Percentiles rank a stretch among this genome's conserved stretches.
Evolutionary conservation across 1,140 invertebrate genomes (phyloP).

Genomic region (Drosophila ercepeae): DNA sequence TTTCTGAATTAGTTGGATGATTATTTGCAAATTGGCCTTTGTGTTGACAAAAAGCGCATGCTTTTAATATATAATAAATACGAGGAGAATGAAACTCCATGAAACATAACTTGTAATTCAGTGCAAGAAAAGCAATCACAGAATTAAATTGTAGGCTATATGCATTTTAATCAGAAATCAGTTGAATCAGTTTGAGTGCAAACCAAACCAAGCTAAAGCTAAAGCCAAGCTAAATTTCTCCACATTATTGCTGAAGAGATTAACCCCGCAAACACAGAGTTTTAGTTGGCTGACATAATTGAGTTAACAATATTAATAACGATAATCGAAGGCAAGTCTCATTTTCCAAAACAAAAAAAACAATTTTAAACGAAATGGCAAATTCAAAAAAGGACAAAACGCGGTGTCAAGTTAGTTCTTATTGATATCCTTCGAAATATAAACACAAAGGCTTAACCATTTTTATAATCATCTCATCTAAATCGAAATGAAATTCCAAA

Average conservation of each 20-base stretch:
- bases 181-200: slow-evolving; percentile 62
- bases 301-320: slow-evolving; percentile 22
- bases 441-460: slow-evolving; percentile 84
- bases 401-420: slow-evolving; percentile 52
- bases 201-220: slow-evolving; percentile 38
- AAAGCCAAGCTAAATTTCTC: slow-evolving; percentile 36
- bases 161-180: slow-evolving; percentile 76
- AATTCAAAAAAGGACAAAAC: slow-evolving; percentile 51
- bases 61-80: slow-evolving; percentile 59
- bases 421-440: slow-evolving; percentile 47
- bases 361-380: slow-evolving; percentile 44
- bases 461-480: slow-evolving; percentile 84
- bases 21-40: slow-evolving; percentile 84
- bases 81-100: slow-evolving; percentile 12
- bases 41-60: slow-evolving; percentile 84
- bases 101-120: slow-evolving; percentile 54
- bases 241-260: slow-evolving; percentile 64
- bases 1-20: slow-evolving; percentile 84
- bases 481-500: slow-evolving; percentile 80
- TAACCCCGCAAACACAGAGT: slow-evolving; percentile 74
- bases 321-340: slow-evolving; percentile 32
- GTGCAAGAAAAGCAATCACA: slow-evolving; percentile 50
- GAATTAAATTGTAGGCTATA: slow-evolving; percentile 11
- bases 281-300: slow-evolving; percentile 72
- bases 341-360: slow-evolving; percentile 13